These are phyloP conservation scores for Philereme transversata DNA, from an alignment of 2,888 invertebrate species.

Conservation along the genomic window DNA sequence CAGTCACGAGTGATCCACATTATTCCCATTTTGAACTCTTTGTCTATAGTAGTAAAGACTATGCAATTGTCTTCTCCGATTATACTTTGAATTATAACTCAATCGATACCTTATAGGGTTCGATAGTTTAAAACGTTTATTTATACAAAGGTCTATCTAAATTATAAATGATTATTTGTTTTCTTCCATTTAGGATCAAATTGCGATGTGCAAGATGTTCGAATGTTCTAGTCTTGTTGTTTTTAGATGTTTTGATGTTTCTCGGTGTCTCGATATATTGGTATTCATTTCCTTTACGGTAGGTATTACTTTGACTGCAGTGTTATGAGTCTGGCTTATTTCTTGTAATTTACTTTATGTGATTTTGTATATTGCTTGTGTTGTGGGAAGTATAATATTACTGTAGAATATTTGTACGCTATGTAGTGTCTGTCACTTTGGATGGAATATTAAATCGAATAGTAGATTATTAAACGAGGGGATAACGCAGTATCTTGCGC, in stretches of 20 bases:
- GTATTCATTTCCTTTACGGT: slow-evolving; percentile 15
- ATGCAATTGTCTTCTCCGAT: slow-evolving; percentile 11
- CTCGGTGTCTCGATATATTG: slow-evolving; percentile 10
- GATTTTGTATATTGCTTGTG: slow-evolving; percentile 10
- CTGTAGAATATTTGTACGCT: too few relatives aligned
- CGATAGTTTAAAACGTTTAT: slow-evolving; percentile 57
- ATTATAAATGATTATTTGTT: slow-evolving; percentile 26
- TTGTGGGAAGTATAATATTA: neutral
- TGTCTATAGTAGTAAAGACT: neutral
- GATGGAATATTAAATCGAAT: too few relatives aligned
- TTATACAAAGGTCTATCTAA: slow-evolving; percentile 37
- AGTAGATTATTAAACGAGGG: too few relatives aligned
- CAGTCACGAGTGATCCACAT: slow-evolving; percentile 55
- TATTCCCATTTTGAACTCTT: slow-evolving; percentile 27
- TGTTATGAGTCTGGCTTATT: slow-evolving; percentile 13
- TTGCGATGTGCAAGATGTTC: slow-evolving; percentile 14
- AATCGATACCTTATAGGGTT: slow-evolving; percentile 60
- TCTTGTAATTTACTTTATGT: slow-evolving; percentile 11
- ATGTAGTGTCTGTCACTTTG: too few relatives aligned
- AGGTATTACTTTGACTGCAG: slow-evolving; percentile 14
- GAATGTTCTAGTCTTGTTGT: slow-evolving; percentile 18
- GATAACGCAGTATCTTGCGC: too few relatives aligned
- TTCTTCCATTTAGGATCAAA: slow-evolving; percentile 20
- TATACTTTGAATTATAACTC: slow-evolving; percentile 65
- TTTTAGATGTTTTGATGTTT: slow-evolving; percentile 11